Evolutionary conservation across 2,797 vertebrate species (phyloP).

Genomic region (Rhinella marina): DNA sequence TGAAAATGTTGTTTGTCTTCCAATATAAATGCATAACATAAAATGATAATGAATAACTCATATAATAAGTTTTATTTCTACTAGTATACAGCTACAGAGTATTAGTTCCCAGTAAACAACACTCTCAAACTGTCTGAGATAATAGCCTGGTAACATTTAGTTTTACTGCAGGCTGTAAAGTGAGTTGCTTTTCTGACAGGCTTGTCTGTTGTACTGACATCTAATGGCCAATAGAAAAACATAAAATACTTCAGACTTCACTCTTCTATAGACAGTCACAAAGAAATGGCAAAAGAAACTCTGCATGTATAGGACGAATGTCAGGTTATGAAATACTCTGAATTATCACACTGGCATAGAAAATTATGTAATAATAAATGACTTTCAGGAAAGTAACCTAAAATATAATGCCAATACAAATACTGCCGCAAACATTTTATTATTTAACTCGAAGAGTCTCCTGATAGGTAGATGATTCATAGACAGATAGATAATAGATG

Average conservation of each 20-base stretch:
- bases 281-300: not conserved
- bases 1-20: not conserved
- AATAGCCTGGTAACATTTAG: not conserved
- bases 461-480: too few species aligned
- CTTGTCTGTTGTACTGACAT: not conserved
- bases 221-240: not conserved
- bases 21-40: not conserved
- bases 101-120: not conserved
- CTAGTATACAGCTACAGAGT: not conserved
- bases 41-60: not conserved
- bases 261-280: not conserved
- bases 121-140: not conserved
- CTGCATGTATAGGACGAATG: too few species aligned
- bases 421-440: not conserved
- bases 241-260: not conserved
- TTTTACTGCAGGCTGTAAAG: constrained; percentile 7
- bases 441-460: not conserved
- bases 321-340: not conserved
- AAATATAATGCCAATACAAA: not conserved
- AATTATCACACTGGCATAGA: too few species aligned
- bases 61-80: not conserved
- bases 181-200: not conserved
- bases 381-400: too few species aligned
- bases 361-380: too few species aligned
- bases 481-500: too few species aligned